These are phyloP conservation scores for Myotis findleyi DNA, from an alignment of 2,797 vertebrate genomes.

Conservation along the genomic window DNA sequence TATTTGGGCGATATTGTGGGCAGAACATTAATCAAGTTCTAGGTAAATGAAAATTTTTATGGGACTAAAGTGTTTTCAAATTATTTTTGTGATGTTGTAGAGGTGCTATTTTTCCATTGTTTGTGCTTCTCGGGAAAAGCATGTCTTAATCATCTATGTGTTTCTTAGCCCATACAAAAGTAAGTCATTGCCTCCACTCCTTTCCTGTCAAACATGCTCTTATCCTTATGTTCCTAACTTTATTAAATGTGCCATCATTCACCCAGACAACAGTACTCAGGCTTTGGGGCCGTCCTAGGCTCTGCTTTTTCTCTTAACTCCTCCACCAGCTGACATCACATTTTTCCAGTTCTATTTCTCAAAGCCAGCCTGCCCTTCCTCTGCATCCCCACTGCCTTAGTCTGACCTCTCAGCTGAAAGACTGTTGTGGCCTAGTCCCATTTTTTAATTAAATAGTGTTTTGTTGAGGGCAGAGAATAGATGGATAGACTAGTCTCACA, in stretches of 20 bases:
- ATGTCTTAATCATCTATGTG: background rate
- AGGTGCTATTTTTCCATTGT: background rate
- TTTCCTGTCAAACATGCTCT: background rate
- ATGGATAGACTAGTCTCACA: background rate
- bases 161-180: background rate
- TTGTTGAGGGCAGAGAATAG: background rate
- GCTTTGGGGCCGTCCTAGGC: background rate
- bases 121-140: background rate
- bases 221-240: background rate
- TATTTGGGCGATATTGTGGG: background rate
- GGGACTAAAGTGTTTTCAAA: constrained; percentile 1
- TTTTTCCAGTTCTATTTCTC: background rate
- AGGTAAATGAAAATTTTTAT: constrained; percentile 14
- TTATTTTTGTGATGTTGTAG: background rate
- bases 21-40: constrained; percentile 18
- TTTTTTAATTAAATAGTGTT: background rate
- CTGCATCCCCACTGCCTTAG: background rate
- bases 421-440: background rate
- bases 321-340: background rate
- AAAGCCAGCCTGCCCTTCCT: background rate
- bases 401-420: background rate
- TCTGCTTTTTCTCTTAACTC: background rate
- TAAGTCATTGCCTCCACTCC: background rate
- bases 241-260: background rate
- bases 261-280: background rate